Percentiles rank a stretch among this genome's conserved stretches.
These are phyloP conservation scores for Oreotragus oreotragus DNA, from an alignment of 2,113 vertebrate genomes.

Conservation along the genomic window DNA sequence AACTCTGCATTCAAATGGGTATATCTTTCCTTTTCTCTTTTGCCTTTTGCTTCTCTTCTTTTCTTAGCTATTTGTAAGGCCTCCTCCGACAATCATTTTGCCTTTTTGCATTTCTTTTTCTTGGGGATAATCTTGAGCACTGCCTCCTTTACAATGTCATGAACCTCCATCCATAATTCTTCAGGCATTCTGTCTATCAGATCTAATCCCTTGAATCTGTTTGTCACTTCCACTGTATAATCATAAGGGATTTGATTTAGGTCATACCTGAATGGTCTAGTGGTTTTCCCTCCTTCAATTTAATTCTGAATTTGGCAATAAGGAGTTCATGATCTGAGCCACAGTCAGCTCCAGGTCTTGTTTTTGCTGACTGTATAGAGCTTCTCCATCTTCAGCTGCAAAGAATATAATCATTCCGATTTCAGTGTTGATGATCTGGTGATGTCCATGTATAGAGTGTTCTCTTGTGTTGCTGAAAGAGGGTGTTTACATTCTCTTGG, in stretches of 20 bases:
- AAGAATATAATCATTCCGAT: background rate
- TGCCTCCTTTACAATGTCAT: background rate
- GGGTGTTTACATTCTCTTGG: background rate
- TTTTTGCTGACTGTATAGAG: background rate
- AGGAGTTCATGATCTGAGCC: background rate
- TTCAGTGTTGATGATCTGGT: accelerated
- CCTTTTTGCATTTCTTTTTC: background rate
- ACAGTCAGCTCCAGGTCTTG: background rate
- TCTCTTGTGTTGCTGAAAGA: background rate
- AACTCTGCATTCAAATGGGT: background rate
- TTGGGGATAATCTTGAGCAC: background rate
- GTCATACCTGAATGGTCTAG: background rate
- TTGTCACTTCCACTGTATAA: background rate
- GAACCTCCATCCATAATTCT: background rate
- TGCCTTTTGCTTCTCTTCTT: background rate
- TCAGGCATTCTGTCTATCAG: background rate
- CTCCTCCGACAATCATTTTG: background rate
- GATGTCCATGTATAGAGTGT: background rate
- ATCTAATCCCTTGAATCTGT: background rate
- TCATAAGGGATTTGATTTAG: background rate
- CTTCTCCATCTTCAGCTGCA: background rate
- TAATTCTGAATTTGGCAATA: background rate
- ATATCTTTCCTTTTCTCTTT: background rate
- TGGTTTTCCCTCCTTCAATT: background rate
- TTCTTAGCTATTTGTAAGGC: background rate